Base-by-base conservation (phyloP, 2,797 vertebrate genomes). In the Odontamblyopus lacepedii region DNA sequence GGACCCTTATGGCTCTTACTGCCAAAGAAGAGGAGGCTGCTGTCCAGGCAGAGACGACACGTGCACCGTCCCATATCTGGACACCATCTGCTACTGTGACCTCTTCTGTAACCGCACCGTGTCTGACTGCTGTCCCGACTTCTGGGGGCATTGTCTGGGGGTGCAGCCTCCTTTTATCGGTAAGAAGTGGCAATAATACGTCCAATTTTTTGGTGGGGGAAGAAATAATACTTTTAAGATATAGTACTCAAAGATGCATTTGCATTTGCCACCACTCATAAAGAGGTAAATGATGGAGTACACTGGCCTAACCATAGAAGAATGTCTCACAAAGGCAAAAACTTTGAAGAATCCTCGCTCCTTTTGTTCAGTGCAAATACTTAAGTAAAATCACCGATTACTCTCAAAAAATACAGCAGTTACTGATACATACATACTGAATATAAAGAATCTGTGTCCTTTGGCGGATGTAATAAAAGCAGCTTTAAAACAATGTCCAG, bases 61-160 rank as follows among this genome's bases (percentile, higher is more conserved):
- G 82, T 99, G 97, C 84, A 95, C 95, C 0, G 93, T 98, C 61
- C 96, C 96, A 1, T 99, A 98, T 88, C 91, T 97, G 79, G 97
- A 97, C 78, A 96, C 95, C 30, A 96, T 98, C 86, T 99, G 97
- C 87, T 99, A 99, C 94, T 99, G 98, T 1, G 98, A 99, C 90
- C 92, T 98, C 74, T 99, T 99, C 94, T 99, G 98, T 92, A 99
- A 99, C 93, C 95, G 98, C 78, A 99, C 97, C 0, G 57, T 99
- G 19, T 96, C 97, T 0, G 98, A 99, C 90, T 99, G 98, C 93
- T 99, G 98, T 89, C 98, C 98, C 0, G 98, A 99, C 88, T 99
- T 98, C 93, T 99, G 98, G 98, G 91, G 93, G 1, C 96, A 95
- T 85, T 99, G 98, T 86, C 90, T 95, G 11, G 93, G 93, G 8